Evolutionary conservation across 2,888 invertebrate species (phyloP).

Genomic region (Oscheius sp.): DNA sequence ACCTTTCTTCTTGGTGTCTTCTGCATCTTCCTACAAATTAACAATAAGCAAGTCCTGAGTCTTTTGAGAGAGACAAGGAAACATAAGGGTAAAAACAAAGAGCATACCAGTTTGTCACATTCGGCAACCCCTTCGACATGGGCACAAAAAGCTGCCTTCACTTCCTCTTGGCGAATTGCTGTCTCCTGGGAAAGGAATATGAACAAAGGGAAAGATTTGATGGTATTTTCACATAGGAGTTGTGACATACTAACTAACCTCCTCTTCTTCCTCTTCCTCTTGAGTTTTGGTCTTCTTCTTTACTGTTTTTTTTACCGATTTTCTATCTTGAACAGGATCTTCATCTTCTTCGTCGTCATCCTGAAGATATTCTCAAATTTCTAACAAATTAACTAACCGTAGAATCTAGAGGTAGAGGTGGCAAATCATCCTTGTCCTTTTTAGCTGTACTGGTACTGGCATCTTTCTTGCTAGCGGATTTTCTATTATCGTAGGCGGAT

Average conservation of each 20-base stretch:
- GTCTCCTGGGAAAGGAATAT: too few relatives aligned
- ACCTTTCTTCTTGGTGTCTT: not conserved
- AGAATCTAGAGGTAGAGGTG: conserved; percentile 8
- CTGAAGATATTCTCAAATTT: not conserved
- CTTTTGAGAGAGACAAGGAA: too few relatives aligned
- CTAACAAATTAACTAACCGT: not conserved
- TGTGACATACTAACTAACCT: not conserved
- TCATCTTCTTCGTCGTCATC: not conserved
- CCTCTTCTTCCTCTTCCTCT: conserved; percentile 12
- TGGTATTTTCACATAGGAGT: too few relatives aligned
- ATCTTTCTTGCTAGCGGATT: not conserved
- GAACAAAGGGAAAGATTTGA: too few relatives aligned
- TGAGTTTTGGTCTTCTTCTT: not conserved
- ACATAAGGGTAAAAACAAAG: too few relatives aligned
- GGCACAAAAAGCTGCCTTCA: too few relatives aligned
- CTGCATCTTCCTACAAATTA: not conserved
- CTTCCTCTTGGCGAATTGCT: too few relatives aligned
- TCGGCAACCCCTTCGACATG: too few relatives aligned
- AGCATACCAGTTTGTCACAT: too few relatives aligned
- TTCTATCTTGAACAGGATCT: not conserved
- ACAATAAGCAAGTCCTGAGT: too few relatives aligned
- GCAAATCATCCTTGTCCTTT: conserved; percentile 10
- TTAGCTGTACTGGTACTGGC: not conserved
- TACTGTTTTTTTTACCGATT: not conserved
- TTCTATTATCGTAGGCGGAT: not conserved